Evolutionary conservation across 2,113 vertebrate genomes (phyloP), one percentile per base, ranked within the genome.

Genomic region (Cololabis saira): DNA sequence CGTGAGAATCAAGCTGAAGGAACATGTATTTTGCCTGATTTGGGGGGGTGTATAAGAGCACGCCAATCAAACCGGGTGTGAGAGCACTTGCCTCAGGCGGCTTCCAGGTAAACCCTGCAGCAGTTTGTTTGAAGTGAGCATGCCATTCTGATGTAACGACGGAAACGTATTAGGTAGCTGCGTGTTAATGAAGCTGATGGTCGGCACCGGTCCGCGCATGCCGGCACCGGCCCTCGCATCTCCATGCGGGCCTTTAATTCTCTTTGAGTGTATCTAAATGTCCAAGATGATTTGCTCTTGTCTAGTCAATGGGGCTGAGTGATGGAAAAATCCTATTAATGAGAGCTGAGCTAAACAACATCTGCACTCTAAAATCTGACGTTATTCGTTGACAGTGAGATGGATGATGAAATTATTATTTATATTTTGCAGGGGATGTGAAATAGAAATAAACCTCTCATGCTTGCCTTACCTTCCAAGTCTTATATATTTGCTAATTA

Each of bases 91-190:
- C 90, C 87, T 86, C 72, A 67, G 85, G 90, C 88, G 13, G 58
- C 83, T 87, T 87, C 80, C 78, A 87, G 88, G 90, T 90, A 76
- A 84, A 80, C 77, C 88, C 77, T 40, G 75, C 71, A 81, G 86
- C 85, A 22, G n/a, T 82, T 69, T 78, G 60, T 86, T 89, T 90
- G 85, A 91, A 76, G 75, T 58, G 30, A 76, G 61, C 69, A 72
- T 59, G 64, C 43, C 67, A 76, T 77, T 63, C 81, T 87, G 85
- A 87, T 80, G 84, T 67, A 87, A 85, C 22, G 63, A 51, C 30
- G 50, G 71, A 82, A 85, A 85, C 74, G 52, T 56, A 57, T 48
- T 44, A 9, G 55, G 52, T 67, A 72, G 63, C 53, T 61, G 17
- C 44, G 64, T 59, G 62, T 61, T 79, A 84, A 85, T 77, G 71